Base-by-base conservation (phyloP, 2,113 vertebrate species). In the Colistium nudipinnis region DNA sequence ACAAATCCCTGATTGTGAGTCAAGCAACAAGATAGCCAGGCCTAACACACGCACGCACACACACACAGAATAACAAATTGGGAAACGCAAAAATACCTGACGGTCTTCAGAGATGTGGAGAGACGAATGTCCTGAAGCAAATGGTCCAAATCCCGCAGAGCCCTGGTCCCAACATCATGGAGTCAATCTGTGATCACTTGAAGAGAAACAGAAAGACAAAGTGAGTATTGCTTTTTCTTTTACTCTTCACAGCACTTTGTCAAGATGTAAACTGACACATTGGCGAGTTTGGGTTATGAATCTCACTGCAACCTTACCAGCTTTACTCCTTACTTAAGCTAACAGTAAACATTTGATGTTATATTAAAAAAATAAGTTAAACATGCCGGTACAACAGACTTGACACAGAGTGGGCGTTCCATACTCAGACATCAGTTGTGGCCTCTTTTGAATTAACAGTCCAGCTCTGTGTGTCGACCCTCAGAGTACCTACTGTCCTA, bases 361-460 rank as follows among this genome's bases (percentile, higher is more conserved):
- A 49, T 20, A 25, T 54, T 48, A 54, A 48, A 19, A 72, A 27
- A 16, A 47, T 67, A 76, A 78, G 68, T 82, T 80, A 78, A 63
- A 62, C 45, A 36, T 22, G 14, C 48, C 25, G 24, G 22, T 20
- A 8, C 56, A n/a, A n/a, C n/a, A n/a, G n/a, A n/a, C n/a, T n/a
- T n/a, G n/a, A n/a, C 47, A 22, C n/a, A 27, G 20, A n/a, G n/a
- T n/a, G n/a, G n/a, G n/a, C 20, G 49, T 16, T 25, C 54, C 22
- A 27, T 30, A 28, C 48, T 45, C 41, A 53, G 76, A 67, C 31
- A 39, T 56, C 49, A 30, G 22, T 33, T 10, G 3, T 48, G 48
- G 13, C 12, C 28, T 6, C 13, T 7, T 72, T n/a, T n/a, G n/a
- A n/a, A n/a, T n/a, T 38, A 28, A 14, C 14, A 20, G 39, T 28